Percentiles rank a stretch among this genome's conserved stretches.
phyloP scores from a whole-genome alignment of 2,888 invertebrate genomes.

The Cinara cedri region DNA sequence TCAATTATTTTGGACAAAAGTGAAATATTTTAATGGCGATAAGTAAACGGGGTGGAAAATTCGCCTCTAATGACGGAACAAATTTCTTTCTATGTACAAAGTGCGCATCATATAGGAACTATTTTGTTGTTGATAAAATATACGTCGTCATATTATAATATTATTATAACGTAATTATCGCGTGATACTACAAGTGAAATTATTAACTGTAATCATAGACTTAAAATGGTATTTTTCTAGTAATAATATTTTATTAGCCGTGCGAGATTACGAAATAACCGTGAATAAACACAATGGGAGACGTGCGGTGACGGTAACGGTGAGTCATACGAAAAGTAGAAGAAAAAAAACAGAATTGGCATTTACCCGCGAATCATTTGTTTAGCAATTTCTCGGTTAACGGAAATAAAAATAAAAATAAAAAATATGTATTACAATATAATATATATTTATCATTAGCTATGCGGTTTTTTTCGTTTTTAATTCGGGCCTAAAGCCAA shows the following conservation, averaged over 20 bases:
- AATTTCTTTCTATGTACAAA: too few species aligned
- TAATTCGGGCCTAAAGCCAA: constrained; percentile 34
- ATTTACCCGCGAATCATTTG: constrained; percentile 21
- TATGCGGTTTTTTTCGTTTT: neutral
- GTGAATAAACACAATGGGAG: constrained; percentile 9
- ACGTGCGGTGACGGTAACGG: too few species aligned
- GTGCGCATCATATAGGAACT: neutral
- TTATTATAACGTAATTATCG: constrained; percentile 1
- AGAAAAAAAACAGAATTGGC: constrained; percentile 17
- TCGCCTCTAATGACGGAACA: too few species aligned
- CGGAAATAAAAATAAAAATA: constrained; percentile 57
- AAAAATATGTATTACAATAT: constrained; percentile 23
- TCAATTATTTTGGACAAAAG: too few species aligned
- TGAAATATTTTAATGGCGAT: too few species aligned
- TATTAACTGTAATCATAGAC: neutral
- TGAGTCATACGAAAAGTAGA: constrained; percentile 3
- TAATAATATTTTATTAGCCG: neutral
- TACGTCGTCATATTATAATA: too few species aligned
- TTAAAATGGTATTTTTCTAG: too few species aligned
- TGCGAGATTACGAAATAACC: neutral
- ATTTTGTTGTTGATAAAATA: too few species aligned
- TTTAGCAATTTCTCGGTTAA: constrained; percentile 27
- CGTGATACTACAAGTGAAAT: too few species aligned
- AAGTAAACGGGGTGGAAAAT: too few species aligned
- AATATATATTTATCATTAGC: neutral